Conservation (phyloP, 2,888 invertebrate genomes). For the Phortica okadai region DNA sequence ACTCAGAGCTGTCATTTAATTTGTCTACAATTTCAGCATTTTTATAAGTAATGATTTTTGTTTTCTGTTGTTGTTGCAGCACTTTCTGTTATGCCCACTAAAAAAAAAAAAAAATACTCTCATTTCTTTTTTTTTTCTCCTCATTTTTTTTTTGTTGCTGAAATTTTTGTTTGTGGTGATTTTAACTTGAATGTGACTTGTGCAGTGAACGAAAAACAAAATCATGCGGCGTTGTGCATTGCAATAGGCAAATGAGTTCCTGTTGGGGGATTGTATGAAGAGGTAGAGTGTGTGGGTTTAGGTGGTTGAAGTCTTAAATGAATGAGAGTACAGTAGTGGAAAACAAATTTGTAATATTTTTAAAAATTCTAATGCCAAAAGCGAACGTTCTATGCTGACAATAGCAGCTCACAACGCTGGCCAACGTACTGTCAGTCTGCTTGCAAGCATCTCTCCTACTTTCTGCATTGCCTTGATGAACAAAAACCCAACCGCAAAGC, state of each 20-base stretch:
- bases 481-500: not conserved
- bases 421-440: not conserved
- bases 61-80: conserved; percentile 15
- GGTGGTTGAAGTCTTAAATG: not conserved
- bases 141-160: not conserved
- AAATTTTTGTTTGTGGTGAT: conserved; percentile 24
- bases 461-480: not conserved
- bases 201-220: conserved; percentile 31
- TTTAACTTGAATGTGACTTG: conserved; percentile 28
- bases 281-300: not conserved
- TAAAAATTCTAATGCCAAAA: conserved; percentile 22
- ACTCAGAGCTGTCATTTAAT: conserved; percentile 57
- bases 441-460: not conserved
- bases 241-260: conserved; percentile 24
- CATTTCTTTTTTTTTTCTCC: not conserved
- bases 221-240: conserved; percentile 19
- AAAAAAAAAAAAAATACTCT: not conserved
- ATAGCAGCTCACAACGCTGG: not conserved
- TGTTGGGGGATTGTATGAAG: conserved; percentile 41
- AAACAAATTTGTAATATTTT: not conserved
- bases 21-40: conserved; percentile 62
- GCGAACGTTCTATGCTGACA: not conserved
- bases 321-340: not conserved
- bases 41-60: conserved; percentile 47
- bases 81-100: not conserved